Percentiles rank a stretch among this genome's conserved stretches.
Conservation (phyloP, 2,797 vertebrate genomes). For the Coluber constrictor region DNA sequence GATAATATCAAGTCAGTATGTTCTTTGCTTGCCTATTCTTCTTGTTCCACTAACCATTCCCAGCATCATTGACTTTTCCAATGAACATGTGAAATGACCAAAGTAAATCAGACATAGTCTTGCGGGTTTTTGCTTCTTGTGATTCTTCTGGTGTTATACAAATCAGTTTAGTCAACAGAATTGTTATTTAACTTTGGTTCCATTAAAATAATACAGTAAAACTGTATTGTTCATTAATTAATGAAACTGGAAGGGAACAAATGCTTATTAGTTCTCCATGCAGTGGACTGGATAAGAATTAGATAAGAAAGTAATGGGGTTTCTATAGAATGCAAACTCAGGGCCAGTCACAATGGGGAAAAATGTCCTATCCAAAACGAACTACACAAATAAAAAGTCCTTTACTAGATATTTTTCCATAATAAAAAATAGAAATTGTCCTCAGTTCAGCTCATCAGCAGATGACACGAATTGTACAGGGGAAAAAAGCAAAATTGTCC, state of each 20-base stretch:
- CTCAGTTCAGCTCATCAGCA: background rate
- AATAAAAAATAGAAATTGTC: background rate
- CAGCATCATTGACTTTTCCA: too few species aligned
- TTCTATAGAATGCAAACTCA: background rate
- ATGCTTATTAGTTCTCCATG: background rate
- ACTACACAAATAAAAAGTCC: background rate
- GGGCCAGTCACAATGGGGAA: background rate
- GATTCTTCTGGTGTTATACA: background rate
- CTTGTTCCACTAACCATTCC: too few species aligned
- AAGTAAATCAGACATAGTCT: background rate
- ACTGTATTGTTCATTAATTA: background rate
- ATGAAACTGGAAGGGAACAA: background rate
- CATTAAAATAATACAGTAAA: background rate
- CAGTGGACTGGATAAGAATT: background rate
- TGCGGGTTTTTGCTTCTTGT: background rate
- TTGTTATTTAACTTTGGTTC: background rate
- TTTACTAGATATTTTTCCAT: background rate
- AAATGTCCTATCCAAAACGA: background rate
- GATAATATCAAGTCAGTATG: too few species aligned
- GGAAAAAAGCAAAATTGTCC: background rate
- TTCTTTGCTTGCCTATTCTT: too few species aligned
- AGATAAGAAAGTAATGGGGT: background rate
- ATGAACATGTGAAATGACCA: too few species aligned
- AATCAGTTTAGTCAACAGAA: background rate
- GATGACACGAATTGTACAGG: background rate